Evolutionary conservation across 2,113 vertebrate genomes (phyloP).

Genomic region (Serinus canaria): DNA sequence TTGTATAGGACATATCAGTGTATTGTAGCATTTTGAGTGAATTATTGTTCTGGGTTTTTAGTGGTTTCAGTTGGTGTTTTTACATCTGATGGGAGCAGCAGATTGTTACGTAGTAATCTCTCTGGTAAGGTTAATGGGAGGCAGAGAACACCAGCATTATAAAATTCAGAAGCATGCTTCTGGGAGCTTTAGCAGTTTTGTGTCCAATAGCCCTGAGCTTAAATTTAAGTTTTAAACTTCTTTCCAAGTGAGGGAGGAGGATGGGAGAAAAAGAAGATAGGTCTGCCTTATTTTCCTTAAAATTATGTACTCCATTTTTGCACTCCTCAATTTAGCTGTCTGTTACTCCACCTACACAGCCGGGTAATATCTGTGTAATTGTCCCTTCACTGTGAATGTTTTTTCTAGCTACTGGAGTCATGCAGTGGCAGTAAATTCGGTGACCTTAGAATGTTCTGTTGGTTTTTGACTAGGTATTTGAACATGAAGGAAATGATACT

Average conservation of each 20-base stretch:
- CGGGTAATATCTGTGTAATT: neutral
- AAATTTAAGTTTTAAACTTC: neutral
- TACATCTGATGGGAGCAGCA: neutral
- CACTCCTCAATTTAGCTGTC: neutral
- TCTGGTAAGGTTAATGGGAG: neutral
- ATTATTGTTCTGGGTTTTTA: neutral
- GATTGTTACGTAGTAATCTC: neutral
- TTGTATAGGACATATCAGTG: neutral
- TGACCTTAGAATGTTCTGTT: neutral
- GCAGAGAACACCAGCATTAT: neutral
- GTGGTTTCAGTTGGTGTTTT: neutral
- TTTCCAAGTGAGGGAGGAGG: neutral
- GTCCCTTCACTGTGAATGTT: neutral
- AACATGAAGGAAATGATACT: neutral
- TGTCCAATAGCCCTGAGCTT: neutral
- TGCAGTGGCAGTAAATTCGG: neutral
- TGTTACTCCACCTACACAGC: neutral
- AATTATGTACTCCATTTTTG: neutral
- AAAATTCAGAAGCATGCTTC: neutral
- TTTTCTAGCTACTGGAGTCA: neutral
- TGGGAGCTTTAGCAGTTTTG: neutral
- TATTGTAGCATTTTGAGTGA: neutral
- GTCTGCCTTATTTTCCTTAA: neutral
- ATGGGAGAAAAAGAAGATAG: fast-evolving
- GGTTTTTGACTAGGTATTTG: neutral